These are phyloP conservation scores for Anthoscopus minutus DNA, from an alignment of 2,113 vertebrate species.

Conservation along the genomic window DNA sequence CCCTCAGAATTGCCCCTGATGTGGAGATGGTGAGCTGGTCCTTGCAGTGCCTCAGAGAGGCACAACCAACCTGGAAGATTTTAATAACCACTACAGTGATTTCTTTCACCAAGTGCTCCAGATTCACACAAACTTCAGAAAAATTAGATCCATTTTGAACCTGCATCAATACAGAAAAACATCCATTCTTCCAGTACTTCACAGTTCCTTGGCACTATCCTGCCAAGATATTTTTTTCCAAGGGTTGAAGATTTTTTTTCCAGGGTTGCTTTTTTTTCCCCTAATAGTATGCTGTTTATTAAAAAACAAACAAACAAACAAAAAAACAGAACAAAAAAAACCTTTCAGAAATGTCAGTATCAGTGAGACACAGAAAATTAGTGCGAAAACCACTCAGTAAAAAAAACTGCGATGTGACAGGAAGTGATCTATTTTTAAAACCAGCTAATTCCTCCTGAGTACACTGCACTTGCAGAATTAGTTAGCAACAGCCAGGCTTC, in stretches of 20 bases:
- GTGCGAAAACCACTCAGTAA: not conserved
- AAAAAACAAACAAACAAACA: not conserved
- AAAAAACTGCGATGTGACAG: not conserved
- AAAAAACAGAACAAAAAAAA: too few relatives aligned
- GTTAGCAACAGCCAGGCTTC: not conserved
- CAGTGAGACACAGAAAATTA: not conserved
- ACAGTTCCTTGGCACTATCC: not conserved
- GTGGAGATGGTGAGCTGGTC: not conserved
- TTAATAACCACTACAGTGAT: not conserved
- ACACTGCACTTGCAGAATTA: not conserved
- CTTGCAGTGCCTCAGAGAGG: rapidly evolving
- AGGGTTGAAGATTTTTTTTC: not conserved
- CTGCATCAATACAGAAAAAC: not conserved
- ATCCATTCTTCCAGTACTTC: not conserved
- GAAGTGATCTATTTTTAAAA: constrained; percentile 36
- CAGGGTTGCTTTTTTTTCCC: not conserved
- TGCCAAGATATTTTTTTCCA: too few relatives aligned
- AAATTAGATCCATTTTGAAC: not conserved
- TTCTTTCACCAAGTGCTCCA: not conserved
- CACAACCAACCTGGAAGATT: not conserved
- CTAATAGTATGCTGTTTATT: not conserved
- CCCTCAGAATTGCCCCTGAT: not conserved
- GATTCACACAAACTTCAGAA: not conserved
- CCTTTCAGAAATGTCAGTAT: not conserved
- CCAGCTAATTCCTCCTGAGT: constrained; percentile 6